Base-by-base conservation (phyloP, 2,113 vertebrate species). In the Scolopax mira region DNA sequence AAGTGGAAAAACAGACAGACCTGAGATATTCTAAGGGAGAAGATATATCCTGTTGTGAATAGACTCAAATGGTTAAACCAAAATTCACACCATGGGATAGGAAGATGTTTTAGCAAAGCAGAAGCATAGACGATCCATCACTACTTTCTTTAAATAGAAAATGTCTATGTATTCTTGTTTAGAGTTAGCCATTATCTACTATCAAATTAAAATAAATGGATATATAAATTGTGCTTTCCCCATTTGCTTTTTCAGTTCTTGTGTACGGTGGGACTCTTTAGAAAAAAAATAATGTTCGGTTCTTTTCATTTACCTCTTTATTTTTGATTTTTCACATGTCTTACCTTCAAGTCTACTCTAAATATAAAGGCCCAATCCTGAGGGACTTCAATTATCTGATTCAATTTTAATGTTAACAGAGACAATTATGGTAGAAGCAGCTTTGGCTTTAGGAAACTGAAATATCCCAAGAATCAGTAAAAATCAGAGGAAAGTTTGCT, bases 351-450 rank as follows among this genome's bases (percentile, higher is more conserved):
- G 23, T 44, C 11, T 57, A 17, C 52, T 54, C 18, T 21, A 49
- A 92, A 65, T 7, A 57, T 49, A 54, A 93, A 62, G 12, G 10
- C 2, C 35, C 70, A 49, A 81, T 58, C 25, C 28, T 58, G 41
- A 74, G n/a, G 8, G 25, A 51, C 15, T 79, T 75, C 30, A 51
- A 55, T 57, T 70, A 23, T 30, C 33, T 52, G 15, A 37, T 83
- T 62, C 25, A 55, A 6, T 80, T 88, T 88, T 49, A 33, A 62
- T 39, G 19, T 49, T 85, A 90, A 41, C n/a, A 83, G 19, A 79
- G 5, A 55, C 4, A 73, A 51, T 51, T 73, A 41, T 0, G 0
- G 54, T 2, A 66, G 6, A 5, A 41, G 6, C 2, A 91, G 7
- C 27, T 81, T 30, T 74, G 6, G 4, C 2, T 87, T 92, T 69